Evolutionary conservation across 1,140 invertebrate species (phyloP).

Genomic region (Homalodisca vitripennis): DNA sequence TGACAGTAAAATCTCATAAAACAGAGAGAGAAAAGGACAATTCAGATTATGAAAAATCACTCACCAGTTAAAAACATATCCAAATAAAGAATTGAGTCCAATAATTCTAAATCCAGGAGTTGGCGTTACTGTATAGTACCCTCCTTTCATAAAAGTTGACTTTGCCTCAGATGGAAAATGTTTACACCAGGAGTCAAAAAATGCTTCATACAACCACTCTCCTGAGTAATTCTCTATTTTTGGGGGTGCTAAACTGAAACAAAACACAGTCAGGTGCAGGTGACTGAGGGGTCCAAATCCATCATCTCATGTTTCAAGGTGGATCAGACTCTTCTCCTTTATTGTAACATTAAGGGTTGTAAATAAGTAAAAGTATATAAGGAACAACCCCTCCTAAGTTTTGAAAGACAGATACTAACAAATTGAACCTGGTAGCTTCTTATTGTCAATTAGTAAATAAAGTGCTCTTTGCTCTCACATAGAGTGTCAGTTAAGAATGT

Average conservation of each 20-base stretch:
- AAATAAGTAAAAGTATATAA: background rate
- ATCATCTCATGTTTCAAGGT: background rate
- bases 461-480: too few relatives aligned
- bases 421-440: too few relatives aligned
- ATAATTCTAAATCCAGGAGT: constrained; percentile 68
- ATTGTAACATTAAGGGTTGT: background rate
- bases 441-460: too few relatives aligned
- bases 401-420: background rate
- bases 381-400: background rate
- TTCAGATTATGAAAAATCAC: constrained; percentile 34
- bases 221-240: constrained; percentile 53
- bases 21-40: background rate
- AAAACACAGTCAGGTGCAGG: background rate
- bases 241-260: constrained; percentile 53
- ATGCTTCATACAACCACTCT: constrained; percentile 66
- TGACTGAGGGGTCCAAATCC: background rate
- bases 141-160: constrained; percentile 60
- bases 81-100: constrained; percentile 71
- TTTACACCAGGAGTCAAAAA: constrained; percentile 61
- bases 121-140: constrained; percentile 66
- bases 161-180: constrained; percentile 64
- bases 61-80: constrained; percentile 72
- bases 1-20: too few relatives aligned
- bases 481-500: too few relatives aligned
- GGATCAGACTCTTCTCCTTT: background rate